Base-by-base conservation (phyloP, 2,797 vertebrate species). In the Chloroceryle amazona region DNA sequence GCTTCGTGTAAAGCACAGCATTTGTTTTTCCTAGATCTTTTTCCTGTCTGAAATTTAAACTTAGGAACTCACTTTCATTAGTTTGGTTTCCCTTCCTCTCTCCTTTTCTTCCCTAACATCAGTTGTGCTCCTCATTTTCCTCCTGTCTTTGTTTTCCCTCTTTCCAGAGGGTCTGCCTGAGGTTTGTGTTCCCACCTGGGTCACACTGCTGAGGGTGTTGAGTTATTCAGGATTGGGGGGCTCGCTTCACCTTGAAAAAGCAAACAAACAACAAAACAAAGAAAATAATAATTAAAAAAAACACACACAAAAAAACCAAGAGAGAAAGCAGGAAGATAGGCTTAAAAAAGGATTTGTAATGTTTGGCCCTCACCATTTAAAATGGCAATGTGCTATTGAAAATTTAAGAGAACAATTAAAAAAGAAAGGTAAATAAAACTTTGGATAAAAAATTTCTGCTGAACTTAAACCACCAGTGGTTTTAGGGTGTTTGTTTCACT, bases 401-500 rank as follows among this genome's bases (percentile, higher is more conserved):
- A 76, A 51, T 2, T 81, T 66, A 22, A 46, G 54, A 19, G 41
- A 49, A 54, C n/a, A 13, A 33, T 57, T 21, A 25, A 17, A 13
- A 54, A 49, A 46, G n/a, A n/a, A 7, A 19, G 9, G 6, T 39
- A 10, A 37, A 58, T 41, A 33, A 57, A 33, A 14, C 11, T 55
- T 23, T 31, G 58, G 41, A 22, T 67, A 54, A 62, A 80, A 90
- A 80, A 49, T 1, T 12, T 4, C 44, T 51, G 31, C 33, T 91
- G 33, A 86, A 60, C 41, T 63, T 49, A 71, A 62, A 41, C 13
- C 15, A 41, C 54, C 39, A 18, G 6, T 82, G 37, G 44, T 72
- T 95, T 65, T 74, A 35, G 25, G 61, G 63, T 90, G 25, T 76
- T 92, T 80, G 62, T 96, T 94, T 93, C 57, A 46, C 81, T 75